Base-by-base conservation (phyloP, 2,888 invertebrate species). In the Lutraria lutraria region DNA sequence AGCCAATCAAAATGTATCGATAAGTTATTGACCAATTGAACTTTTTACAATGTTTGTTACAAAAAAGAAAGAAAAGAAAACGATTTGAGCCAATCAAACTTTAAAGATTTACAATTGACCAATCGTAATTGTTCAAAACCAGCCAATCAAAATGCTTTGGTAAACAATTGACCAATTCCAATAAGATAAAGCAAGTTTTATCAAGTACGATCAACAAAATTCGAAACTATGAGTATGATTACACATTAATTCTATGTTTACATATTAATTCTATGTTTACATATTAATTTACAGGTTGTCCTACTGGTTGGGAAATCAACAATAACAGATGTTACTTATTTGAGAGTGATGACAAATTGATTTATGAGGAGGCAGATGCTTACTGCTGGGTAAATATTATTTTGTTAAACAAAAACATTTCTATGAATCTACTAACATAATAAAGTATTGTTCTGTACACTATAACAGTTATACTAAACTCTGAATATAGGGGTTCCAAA, bases 361-460 rank as follows among this genome's bases (percentile, higher is more conserved):
- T 92, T 43, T 88, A 54, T 25, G 92, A 91, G 34, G 93, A 91
- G 31, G 93, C 93, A 0, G 92, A 91, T 19, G 89, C 92, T 21
- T 86, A 83, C 3, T 93, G 93, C 76, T 92, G 91, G 92, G 93
- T 93, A 89, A 16, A 81, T 80, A 19, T 21, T 54, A 54, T 63
- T 56, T 21, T 56, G 16, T 13, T 2, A 6, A 2, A 56, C 56
- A 19, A 3, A 19, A 8, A 43, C 43, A 43, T 43, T 43, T 43
- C 43, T 43, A 2, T 43, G 43, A 43, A 43, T 43, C 43, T 43
- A 8, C 43, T 43, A 8, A 43, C 43, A 8, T 43, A 43, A 2
- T 43, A 43, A 43, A 43, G n/a, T n/a, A n/a, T n/a, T n/a, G n/a
- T n/a, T n/a, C 43, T 43, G 43, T 43, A 43, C 43, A 43, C 4